Percentiles rank a stretch among this genome's conserved stretches.
Conservation (phyloP, 2,888 invertebrate species). For the Chrysolina haemoptera region DNA sequence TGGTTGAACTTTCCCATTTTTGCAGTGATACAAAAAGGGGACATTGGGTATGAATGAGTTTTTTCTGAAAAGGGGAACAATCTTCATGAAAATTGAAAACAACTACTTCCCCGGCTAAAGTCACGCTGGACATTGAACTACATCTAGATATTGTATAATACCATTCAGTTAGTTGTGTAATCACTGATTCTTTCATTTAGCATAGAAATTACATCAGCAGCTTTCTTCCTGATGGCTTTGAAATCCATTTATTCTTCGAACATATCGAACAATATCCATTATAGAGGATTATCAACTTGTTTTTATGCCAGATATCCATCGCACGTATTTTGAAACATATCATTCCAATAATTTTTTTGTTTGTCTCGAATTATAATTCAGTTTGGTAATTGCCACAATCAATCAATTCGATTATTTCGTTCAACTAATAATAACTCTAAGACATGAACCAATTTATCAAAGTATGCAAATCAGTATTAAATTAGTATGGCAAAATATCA, state of each 20-base stretch:
- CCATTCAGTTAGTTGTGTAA: not conserved
- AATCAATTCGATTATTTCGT: constrained; percentile 19
- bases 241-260: not conserved
- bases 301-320: not conserved
- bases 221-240: not conserved
- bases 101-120: too few species aligned
- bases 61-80: too few species aligned
- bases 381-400: constrained; percentile 17
- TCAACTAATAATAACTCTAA: constrained; percentile 10
- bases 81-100: too few species aligned
- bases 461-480: constrained; percentile 30
- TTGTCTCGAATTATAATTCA: constrained; percentile 8
- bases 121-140: too few species aligned
- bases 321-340: constrained; percentile 17
- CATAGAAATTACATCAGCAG: not conserved
- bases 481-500: constrained; percentile 29
- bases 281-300: not conserved
- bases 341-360: constrained; percentile 15
- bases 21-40: too few species aligned
- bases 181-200: not conserved
- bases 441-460: constrained; percentile 23
- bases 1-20: too few species aligned
- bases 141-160: too few species aligned
- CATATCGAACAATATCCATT: not conserved
- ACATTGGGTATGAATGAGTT: too few species aligned